phyloP scores from a whole-genome alignment of 1,140 invertebrate genomes.

The Aphelinus atriplicis region DNA sequence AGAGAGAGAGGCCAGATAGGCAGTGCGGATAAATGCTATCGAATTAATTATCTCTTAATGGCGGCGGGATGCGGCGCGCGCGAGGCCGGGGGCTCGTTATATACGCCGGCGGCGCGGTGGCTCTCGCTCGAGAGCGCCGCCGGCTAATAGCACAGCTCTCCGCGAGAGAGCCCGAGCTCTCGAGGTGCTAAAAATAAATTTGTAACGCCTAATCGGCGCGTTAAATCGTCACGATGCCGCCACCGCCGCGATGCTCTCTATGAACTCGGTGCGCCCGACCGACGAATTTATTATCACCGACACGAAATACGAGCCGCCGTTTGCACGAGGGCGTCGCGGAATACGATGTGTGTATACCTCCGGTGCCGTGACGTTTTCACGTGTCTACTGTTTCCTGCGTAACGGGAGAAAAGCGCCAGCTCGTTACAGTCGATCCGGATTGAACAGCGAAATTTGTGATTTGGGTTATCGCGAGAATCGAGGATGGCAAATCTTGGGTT shows the following conservation, averaged over 20 bases:
- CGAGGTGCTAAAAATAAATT: slow-evolving; percentile 39
- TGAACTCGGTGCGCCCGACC: not conserved
- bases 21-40: slow-evolving; percentile 32
- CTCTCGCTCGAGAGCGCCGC: not conserved
- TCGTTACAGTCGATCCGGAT: no score
- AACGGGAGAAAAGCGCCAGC: no score
- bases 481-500: no score
- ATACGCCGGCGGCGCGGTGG: not conserved
- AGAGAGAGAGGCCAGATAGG: slow-evolving; percentile 17
- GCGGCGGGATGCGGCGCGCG: not conserved
- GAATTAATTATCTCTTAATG: slow-evolving; percentile 44
- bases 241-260: not conserved
- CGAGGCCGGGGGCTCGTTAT: no score
- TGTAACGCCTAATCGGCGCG: slow-evolving; percentile 18
- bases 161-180: no score
- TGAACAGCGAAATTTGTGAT: no score
- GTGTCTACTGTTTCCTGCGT: no score
- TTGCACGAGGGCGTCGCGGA: slow-evolving; percentile 23
- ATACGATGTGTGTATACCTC: no score
- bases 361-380: no score
- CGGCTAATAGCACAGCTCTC: not conserved
- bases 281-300: slow-evolving; percentile 48
- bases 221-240: slow-evolving; percentile 26
- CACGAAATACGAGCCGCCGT: slow-evolving; percentile 43
- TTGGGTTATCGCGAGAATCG: no score